Base-by-base conservation (phyloP, 2,888 invertebrate genomes). In the Leucoma salicis region DNA sequence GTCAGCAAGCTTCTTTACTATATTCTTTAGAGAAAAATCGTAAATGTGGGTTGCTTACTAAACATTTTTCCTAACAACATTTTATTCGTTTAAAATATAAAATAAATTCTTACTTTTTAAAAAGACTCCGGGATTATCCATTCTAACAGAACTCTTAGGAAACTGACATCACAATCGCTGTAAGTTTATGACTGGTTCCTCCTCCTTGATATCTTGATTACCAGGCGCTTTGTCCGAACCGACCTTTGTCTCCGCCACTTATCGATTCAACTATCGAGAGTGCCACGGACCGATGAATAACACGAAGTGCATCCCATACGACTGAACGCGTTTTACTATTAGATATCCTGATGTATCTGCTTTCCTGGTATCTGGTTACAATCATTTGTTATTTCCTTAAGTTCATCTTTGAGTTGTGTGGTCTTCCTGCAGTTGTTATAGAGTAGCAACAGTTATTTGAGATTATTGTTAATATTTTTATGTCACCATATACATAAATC, bases 241-340 rank as follows among this genome's bases (percentile, higher is more conserved):
- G 78, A 70, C 80, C 78, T 79, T 82, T 82, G 83, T 83, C 82
- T 76, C 69, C 77, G 53, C 53, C 57, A 64, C 61, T 72, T 74
- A 76, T 78, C 78, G 65, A 62, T 55, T 64, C 51, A 39, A 46
- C 64, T 67, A 75, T 78, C 74, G 69, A 61, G 42, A 55, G 62
- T 70, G 36, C 74, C 65, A 69, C 75, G 77, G 75, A 42, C 63
- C 61, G 63, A 54, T 66, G 70, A 53, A 75, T 78, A 71, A 57
- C 77, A 73, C 74, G 49, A 34, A 51, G 53, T 69, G 47, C 45
- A 53, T 42, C 42, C 51, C 53, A 56, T 62, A 57, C 58, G 65
- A 57, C 53, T 63, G 64, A 68, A 52, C 60, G 62, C 42, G 54
- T 70, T 63, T 58, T 52, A 55, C 42, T 34, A 38, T 51, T 51